phyloP scores from a whole-genome alignment of 2,888 invertebrate species.

The Zelleria hepariella region DNA sequence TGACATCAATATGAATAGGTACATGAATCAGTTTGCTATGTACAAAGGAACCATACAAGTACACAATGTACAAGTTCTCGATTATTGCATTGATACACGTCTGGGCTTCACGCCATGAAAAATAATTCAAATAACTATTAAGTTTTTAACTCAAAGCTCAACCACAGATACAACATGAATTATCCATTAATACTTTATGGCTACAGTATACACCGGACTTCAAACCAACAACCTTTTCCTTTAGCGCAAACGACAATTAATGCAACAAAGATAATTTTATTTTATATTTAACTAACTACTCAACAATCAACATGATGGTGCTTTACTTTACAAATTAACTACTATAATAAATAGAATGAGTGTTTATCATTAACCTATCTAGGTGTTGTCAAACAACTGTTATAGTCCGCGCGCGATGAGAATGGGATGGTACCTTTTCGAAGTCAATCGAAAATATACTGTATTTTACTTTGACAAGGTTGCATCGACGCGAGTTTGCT shows the following conservation, averaged over 20 bases:
- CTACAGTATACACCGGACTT: background rate
- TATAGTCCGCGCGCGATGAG: too few species aligned
- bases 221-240: background rate
- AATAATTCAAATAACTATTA: background rate
- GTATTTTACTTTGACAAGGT: too few species aligned
- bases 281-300: slow-evolving; percentile 21
- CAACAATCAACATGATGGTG: slow-evolving; percentile 37
- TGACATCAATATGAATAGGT: slow-evolving; percentile 4
- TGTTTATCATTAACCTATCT: background rate
- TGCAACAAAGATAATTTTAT: background rate
- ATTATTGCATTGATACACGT: slow-evolving; percentile 53
- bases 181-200: slow-evolving; percentile 3
- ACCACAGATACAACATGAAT: background rate
- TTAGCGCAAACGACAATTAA: background rate
- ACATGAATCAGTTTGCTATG: slow-evolving; percentile 35
- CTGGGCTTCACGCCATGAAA: background rate
- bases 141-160: background rate
- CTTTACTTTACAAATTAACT: slow-evolving; percentile 31
- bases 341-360: slow-evolving; percentile 15
- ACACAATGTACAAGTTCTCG: slow-evolving; percentile 36
- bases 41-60: slow-evolving; percentile 48
- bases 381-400: background rate
- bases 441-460: too few species aligned
- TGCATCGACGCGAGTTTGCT: too few species aligned
- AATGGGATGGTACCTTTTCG: too few species aligned